Evolutionary conservation across 2,888 invertebrate species (phyloP).

Genomic region (Cryptocheilus praepositus): DNA sequence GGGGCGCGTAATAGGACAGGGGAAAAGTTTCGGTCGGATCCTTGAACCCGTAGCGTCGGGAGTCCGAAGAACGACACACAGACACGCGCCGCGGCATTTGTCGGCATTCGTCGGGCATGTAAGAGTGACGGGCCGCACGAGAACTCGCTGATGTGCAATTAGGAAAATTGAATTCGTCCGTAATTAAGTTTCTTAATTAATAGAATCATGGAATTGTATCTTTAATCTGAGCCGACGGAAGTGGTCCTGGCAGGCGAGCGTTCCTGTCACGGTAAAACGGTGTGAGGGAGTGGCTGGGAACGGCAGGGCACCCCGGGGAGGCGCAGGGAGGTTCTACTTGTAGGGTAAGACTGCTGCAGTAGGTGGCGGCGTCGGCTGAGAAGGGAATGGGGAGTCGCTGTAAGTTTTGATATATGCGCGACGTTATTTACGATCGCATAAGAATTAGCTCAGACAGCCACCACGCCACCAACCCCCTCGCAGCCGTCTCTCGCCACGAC

Average conservation of each 20-base stretch:
- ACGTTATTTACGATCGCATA: constrained; percentile 72
- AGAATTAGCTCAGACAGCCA: constrained; percentile 67
- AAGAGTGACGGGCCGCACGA: constrained; percentile 19
- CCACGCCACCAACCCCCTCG: constrained; percentile 36
- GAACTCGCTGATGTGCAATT: constrained; percentile 64
- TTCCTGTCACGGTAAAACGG: constrained; percentile 30
- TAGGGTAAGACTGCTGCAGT: constrained; percentile 40
- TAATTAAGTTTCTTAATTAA: constrained; percentile 70
- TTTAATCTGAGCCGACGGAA: constrained; percentile 61
- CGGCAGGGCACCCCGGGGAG: constrained; percentile 17
- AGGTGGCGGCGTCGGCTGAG: constrained; percentile 40
- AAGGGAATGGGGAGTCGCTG: constrained; percentile 57
- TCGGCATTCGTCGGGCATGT: constrained; percentile 11
- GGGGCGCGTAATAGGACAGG: background rate
- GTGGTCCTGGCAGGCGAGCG: constrained; percentile 46
- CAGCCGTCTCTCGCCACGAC: constrained; percentile 17
- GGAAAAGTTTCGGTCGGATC: background rate
- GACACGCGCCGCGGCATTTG: constrained; percentile 6
- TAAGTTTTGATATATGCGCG: constrained; percentile 72
- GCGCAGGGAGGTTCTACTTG: constrained; percentile 10
- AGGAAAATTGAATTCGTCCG: constrained; percentile 66
- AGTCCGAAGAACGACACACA: background rate
- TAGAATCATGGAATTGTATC: constrained; percentile 66
- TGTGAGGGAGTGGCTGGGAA: constrained; percentile 12
- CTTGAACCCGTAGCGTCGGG: background rate